Base-by-base conservation (phyloP, 2,797 vertebrate genomes). In the Brotula barbata region DNA sequence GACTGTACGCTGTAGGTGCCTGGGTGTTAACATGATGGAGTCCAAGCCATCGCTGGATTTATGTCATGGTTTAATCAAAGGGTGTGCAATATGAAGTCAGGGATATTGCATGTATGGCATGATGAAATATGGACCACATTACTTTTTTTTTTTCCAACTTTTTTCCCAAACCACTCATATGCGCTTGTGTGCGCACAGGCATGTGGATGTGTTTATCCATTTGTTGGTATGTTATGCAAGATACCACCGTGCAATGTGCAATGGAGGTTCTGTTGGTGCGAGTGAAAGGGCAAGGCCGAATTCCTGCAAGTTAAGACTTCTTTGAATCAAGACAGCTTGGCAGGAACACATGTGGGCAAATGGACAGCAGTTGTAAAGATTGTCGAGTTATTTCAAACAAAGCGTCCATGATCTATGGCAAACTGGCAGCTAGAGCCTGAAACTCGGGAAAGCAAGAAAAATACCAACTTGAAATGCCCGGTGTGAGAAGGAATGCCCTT, bases 341-440 rank as follows among this genome's bases (percentile, higher is more conserved):
- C 89, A 90, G 85, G 78, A 88, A 80, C 73, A 78, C 75, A 77
- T 86, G 84, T 86, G 86, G 87, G 85, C 86, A 90, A 89, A 87
- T 81, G 76, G 86, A 90, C 88, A 89, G 82, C 87, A 87, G 87
- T 90, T 90, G 85, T 89, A 88, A 89, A 91, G 84, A 87, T 84
- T 82, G 80, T 85, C 55, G 45, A 84, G 84, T 87, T 90, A 91
- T 90, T 91, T 91, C 87, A 91, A 90, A 92, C 89, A 90, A 82
- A 83, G 83, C 85, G 58, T 86, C 63, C 44, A 65, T 90, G 90
- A 91, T 91, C 87, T 89, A 90, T 89, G 81, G 80, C 83, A 75
- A 87, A 85, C 87, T 88, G 83, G 78, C 77, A 82, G 74, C 84
- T 72, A 53, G 85, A 83, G 54, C 34, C 41, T 41, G 59, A 78